These are phyloP conservation scores for Zosterops lateralis DNA, from an alignment of 2,113 vertebrate species.

Conservation along the genomic window DNA sequence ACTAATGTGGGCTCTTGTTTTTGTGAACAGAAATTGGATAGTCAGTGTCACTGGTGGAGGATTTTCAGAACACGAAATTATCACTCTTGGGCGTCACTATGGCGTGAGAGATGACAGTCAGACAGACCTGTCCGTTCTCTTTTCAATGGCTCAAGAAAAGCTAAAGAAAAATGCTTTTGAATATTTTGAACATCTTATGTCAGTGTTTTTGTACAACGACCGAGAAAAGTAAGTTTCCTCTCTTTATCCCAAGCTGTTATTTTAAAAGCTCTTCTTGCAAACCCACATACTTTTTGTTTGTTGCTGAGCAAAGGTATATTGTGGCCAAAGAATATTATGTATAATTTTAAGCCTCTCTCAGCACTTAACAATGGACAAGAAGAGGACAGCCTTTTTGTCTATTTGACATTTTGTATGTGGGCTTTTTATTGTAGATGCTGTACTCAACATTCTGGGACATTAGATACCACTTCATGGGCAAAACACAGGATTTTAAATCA, in stretches of 20 bases:
- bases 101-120: conserved; percentile 48
- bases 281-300: not conserved
- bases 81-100: conserved; percentile 81
- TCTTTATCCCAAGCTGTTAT: not conserved
- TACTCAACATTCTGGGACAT: not conserved
- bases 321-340: not conserved
- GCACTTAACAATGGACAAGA: not conserved
- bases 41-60: conserved; percentile 57
- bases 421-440: not conserved
- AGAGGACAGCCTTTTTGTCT: not conserved
- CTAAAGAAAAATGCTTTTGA: conserved; percentile 85
- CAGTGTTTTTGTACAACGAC: conserved; percentile 75
- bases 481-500: not conserved
- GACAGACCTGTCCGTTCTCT: conserved; percentile 63
- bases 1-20: not conserved
- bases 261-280: not conserved
- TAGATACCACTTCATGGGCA: not conserved
- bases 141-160: conserved; percentile 79
- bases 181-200: conserved; percentile 73
- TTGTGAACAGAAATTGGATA: conserved; percentile 77
- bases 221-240: conserved; percentile 75
- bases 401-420: not conserved
- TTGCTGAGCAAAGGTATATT: not conserved
- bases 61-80: conserved; percentile 84
- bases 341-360: not conserved